Conservation (phyloP, 2,888 invertebrate species). For the Ametastegia equiseti region DNA sequence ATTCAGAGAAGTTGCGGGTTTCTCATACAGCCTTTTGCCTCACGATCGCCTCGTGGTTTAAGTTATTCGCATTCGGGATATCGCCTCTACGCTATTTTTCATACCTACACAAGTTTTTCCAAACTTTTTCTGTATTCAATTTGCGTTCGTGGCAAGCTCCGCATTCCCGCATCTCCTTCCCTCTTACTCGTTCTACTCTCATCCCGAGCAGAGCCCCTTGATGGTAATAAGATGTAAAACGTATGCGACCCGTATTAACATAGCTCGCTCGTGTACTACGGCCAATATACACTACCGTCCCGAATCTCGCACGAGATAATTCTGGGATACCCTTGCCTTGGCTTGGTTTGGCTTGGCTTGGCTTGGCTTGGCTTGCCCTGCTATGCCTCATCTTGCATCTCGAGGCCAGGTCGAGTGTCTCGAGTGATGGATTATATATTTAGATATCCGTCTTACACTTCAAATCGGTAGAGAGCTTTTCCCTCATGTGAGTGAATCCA, state of each 20-base stretch:
- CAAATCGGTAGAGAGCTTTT: conserved; percentile 7
- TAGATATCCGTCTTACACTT: conserved; percentile 30
- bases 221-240: conserved; percentile 54
- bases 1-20: background rate
- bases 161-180: background rate
- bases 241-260: conserved; percentile 51
- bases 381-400: background rate
- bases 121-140: conserved; percentile 67
- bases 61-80: conserved; percentile 63
- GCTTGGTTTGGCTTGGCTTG: too few relatives aligned
- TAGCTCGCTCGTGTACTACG: conserved; percentile 41
- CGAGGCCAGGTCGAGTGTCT: conserved; percentile 30
- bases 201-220: conserved; percentile 25
- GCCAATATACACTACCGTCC: conserved; percentile 37
- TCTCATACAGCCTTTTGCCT: background rate
- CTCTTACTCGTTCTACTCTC: background rate
- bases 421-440: conserved; percentile 40
- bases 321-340: conserved; percentile 17
- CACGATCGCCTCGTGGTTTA: background rate
- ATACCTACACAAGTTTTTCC: conserved; percentile 58
- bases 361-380: too few relatives aligned
- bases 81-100: conserved; percentile 61
- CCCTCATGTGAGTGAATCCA: background rate
- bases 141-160: conserved; percentile 56
- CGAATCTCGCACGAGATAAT: conserved; percentile 31